Base-by-base conservation (phyloP, 2,113 vertebrate genomes). In the Carassius gibelio region DNA sequence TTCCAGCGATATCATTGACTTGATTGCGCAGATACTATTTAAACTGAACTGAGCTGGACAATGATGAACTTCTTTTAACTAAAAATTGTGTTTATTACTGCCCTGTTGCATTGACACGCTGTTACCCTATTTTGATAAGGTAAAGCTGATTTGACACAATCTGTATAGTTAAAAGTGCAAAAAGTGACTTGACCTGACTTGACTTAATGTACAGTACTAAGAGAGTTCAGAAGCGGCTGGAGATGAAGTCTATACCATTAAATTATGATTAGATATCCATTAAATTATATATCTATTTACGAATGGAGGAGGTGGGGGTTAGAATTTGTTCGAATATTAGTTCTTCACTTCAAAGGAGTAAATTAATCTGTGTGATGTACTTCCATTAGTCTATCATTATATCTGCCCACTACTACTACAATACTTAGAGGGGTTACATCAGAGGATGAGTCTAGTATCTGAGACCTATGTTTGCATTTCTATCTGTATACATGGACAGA, bases 341-440 rank as follows among this genome's bases (percentile, higher is more conserved):
- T 84, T 90, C 2, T 50, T 13, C 11, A 50, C 66, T 87, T 87
- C 66, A 90, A 91, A 86, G 21, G 23, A 88, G 69, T 84, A 87
- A 91, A 90, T 91, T 88, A 88, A 11, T 79, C 76, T 21, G 75
- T 77, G 3, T 61, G 42, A n/a, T 42, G 55, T 36, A 23, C 10
- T 61, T 21, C 55, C 55, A 78, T 38, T 7, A 78, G 26, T n/a
- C 19, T 78, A 61, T 42, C 3, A 23, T 74, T 48, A 74, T 74
- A 75, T 75, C 74, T 55, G 74, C 48, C 45, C 74, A 50, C 48
- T 75, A 30, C 30, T 36, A 30, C 26, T 30, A 19, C 48, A 17
- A 50, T 21, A 10, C 1, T 71, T 17, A 38, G 9, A 4, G 8
- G 68, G 17, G 34, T 71, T 21, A 71, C 9, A 9, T 21, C 15